Percentiles rank a stretch among this genome's conserved stretches.
Evolutionary conservation across 2,113 vertebrate species (phyloP).

Genomic region (Clupea harengus): DNA sequence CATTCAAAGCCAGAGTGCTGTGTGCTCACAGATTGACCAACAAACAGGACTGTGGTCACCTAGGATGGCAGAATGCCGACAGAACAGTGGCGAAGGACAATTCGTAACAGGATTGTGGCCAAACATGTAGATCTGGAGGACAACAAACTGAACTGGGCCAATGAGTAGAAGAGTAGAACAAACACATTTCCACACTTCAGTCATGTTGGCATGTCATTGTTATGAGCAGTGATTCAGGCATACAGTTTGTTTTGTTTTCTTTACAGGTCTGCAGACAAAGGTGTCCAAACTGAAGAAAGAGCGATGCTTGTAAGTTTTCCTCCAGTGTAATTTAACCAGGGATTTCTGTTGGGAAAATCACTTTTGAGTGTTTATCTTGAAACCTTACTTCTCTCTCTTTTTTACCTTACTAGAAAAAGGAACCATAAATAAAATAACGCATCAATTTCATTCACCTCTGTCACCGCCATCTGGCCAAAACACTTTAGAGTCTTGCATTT

Average conservation of each 20-base stretch:
- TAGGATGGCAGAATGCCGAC: not conserved
- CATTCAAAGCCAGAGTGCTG: not conserved
- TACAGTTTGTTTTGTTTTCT: not conserved
- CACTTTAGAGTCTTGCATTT: not conserved
- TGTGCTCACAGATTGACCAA: not conserved
- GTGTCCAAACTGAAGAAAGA: constrained; percentile 91
- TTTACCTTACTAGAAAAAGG: no score
- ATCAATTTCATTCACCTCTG: not conserved
- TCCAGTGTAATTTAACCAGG: not conserved
- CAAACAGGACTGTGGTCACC: not conserved
- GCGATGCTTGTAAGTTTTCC: constrained; percentile 86
- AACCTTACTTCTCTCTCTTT: no score
- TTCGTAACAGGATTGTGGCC: not conserved
- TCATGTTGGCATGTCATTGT: not conserved
- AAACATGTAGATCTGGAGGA: not conserved
- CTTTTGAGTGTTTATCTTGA: no score
- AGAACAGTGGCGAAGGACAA: not conserved
- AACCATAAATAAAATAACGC: not conserved
- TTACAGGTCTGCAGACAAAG: constrained; percentile 86
- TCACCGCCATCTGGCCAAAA: not conserved
- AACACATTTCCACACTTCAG: not conserved
- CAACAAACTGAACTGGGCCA: not conserved
- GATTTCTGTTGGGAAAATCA: no score
- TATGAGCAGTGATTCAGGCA: not conserved
- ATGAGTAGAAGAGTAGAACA: not conserved